A percentile compares a stretch with the other conserved stretches of the same genome.
These are phyloP conservation scores for Mellivora capensis DNA, from an alignment of 2,113 vertebrate species.

Conservation along the genomic window DNA sequence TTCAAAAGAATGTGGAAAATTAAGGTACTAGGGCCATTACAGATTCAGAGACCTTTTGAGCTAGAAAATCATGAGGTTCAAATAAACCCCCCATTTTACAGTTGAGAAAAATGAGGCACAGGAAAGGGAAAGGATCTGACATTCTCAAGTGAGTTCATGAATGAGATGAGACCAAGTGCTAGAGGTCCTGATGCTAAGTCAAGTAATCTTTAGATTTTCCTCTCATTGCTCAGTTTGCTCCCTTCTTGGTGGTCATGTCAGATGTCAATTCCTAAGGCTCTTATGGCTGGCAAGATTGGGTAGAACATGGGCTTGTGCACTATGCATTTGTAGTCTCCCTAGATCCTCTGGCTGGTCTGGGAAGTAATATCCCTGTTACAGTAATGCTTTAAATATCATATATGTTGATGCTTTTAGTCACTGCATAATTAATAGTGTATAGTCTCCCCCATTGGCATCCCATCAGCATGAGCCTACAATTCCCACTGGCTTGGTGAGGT, in stretches of 20 bases:
- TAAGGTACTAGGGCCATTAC: not conserved
- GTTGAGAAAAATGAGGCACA: not conserved
- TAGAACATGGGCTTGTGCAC: not conserved
- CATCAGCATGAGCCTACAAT: not conserved
- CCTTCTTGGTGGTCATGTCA: not conserved
- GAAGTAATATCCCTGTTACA: not conserved
- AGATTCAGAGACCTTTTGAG: not conserved
- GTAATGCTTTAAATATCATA: not conserved
- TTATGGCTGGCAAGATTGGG: not conserved
- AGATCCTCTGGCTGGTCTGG: not conserved
- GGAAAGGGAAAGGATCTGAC: not conserved
- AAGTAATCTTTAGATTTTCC: not conserved
- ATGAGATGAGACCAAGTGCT: not conserved
- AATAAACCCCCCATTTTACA: fast-evolving
- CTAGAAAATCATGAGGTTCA: not conserved
- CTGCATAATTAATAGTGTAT: fast-evolving
- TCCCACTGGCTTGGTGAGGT: not conserved
- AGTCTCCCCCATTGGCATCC: not conserved
- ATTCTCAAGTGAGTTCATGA: not conserved
- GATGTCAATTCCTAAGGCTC: not conserved
- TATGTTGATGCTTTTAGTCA: not conserved
- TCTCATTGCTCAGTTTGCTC: not conserved
- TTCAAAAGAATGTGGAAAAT: not conserved
- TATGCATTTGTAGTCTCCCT: too few species aligned
- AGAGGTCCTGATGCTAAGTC: not conserved